Evolutionary conservation across 2,113 vertebrate genomes (phyloP).

Genomic region (Stigmatopora argus): DNA sequence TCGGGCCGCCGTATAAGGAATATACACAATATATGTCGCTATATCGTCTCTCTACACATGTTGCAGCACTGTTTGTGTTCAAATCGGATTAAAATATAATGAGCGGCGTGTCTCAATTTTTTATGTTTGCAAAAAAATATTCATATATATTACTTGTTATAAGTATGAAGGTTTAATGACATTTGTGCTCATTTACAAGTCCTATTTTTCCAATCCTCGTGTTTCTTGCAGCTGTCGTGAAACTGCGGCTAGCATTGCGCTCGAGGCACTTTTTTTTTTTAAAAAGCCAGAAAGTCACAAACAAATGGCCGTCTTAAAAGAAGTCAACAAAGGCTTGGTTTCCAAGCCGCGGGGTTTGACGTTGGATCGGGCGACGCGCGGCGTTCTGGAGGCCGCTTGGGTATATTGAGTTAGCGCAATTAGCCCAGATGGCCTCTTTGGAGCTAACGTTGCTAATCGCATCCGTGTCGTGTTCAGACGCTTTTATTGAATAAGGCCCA

Average conservation of each 20-base stretch:
- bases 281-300: conserved; percentile 31
- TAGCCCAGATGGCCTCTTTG: conserved; percentile 43
- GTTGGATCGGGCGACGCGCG: conserved; percentile 7
- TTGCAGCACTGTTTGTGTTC: too few species aligned
- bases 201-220: neutral
- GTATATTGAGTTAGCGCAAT: conserved; percentile 33
- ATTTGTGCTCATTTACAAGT: neutral
- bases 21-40: too few species aligned
- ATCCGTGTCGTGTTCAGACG: conserved; percentile 34
- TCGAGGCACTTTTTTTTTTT: neutral
- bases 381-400: conserved; percentile 15
- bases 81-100: too few species aligned
- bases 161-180: too few species aligned
- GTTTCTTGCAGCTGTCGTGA: neutral
- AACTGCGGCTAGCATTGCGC: neutral
- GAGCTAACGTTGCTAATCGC: conserved; percentile 49
- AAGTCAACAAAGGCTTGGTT: conserved; percentile 36
- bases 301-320: conserved; percentile 40
- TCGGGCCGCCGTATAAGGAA: too few species aligned
- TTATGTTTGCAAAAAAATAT: too few species aligned
- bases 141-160: too few species aligned
- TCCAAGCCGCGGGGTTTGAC: neutral
- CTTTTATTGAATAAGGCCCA: conserved; percentile 50
- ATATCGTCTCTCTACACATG: too few species aligned
- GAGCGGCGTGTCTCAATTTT: too few species aligned